phyloP scores from a whole-genome alignment of 2,797 vertebrate species.

The Zalophus californianus region DNA sequence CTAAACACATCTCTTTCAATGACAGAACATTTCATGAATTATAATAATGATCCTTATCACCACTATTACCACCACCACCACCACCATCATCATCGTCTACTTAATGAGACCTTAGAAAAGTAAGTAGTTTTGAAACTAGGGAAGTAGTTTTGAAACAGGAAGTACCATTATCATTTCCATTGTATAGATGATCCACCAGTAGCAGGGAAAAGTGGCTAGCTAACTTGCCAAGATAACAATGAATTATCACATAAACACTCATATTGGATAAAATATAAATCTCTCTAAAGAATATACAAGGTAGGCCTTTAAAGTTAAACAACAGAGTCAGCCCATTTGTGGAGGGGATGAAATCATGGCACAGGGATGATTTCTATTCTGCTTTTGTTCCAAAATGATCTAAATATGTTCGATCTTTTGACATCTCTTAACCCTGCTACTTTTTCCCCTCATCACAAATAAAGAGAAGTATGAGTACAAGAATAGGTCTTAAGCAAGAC shows the following conservation, averaged over 20 bases:
- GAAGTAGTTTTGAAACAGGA: not conserved
- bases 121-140: not conserved
- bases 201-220: not conserved
- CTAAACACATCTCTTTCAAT: not conserved
- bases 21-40: not conserved
- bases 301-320: not conserved
- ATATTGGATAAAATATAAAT: not conserved
- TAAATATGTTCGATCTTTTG: not conserved
- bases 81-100: not conserved
- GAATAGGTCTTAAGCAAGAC: not conserved
- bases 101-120: not conserved
- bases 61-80: not conserved
- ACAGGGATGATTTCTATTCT: not conserved
- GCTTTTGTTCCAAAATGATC: not conserved
- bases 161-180: not conserved
- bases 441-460: not conserved
- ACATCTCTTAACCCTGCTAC: not conserved
- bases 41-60: not conserved
- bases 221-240: not conserved
- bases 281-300: not conserved
- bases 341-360: not conserved
- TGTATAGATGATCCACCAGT: not conserved
- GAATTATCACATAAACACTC: not conserved
- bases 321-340: not conserved
- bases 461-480: not conserved